Evolutionary conservation across 1,140 invertebrate genomes (phyloP), one percentile per base, ranked within the genome.

Genomic region (Oryctes rhinoceros): DNA sequence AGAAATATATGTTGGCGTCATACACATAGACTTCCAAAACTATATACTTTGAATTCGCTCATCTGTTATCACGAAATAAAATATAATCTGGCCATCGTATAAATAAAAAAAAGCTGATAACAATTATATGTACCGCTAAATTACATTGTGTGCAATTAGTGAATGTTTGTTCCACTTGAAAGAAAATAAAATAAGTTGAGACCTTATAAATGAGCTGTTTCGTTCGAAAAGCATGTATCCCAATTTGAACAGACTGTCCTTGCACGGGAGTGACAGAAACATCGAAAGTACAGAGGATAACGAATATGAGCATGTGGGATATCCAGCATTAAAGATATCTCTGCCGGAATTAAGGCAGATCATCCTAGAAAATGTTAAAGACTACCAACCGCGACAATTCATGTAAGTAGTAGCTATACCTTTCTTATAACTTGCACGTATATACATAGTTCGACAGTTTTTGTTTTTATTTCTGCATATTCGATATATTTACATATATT

Each of bases 341-440:
- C 35, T 71, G 6, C 9, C 65, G 13, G 65, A 71, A 71, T 30
- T 37, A 24, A 71, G 35, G 24, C 65, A 71, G 15, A 71, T 30
- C 11, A 13, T 71, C 11, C 35, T 5, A 9, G 3, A 24, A 5
- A 76, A 76, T 47, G n/a, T 76, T 47, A 7, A 47, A 3, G n/a
- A 15, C 4, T 76, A 47, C 18, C 18, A 76, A 13, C 37, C 37
- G 4, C 20, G 47, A 48, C 39, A 76, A 47, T 76, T 44, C 75
- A 76, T 47, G 75, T 76, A 47, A 76, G 75, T 76, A 76, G 39
- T 5, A 13, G 65, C 65, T 11, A 24, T 15, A 7, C 6, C 18
- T 59, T n/a, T 18, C 5, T n/a, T 0, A 59, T 59, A 4, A 59
- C 6, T 18, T 3, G 53, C 5, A 11, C 0, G 53, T 18, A 48